Conservation (phyloP, 2,888 invertebrate genomes). For the Resseliella maxima region DNA sequence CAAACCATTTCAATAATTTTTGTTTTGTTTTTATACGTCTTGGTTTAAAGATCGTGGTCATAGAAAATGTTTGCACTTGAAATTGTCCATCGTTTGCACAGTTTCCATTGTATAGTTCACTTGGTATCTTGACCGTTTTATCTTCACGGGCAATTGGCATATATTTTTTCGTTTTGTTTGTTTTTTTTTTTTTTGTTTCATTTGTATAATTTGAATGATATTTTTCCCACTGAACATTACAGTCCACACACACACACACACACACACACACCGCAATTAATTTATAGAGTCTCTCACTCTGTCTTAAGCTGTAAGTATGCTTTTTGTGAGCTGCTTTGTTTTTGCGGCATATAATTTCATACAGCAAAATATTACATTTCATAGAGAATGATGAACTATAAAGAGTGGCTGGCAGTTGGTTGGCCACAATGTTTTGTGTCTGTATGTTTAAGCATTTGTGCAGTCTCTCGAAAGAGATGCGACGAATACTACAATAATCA, state of each 20-base stretch:
- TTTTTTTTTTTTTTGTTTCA: too few relatives aligned
- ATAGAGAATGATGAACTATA: conserved; percentile 20
- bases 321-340: neutral
- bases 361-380: neutral
- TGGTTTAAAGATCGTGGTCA: conserved; percentile 12
- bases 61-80: conserved; percentile 47
- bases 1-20: neutral
- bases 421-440: too few relatives aligned
- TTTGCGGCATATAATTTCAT: neutral
- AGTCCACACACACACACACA: too few relatives aligned
- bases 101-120: neutral
- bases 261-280: neutral
- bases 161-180: too few relatives aligned
- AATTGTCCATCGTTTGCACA: neutral
- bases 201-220: neutral
- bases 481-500: conserved; percentile 30
- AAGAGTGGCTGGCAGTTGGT: neutral
- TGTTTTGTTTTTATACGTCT: neutral
- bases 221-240: neutral
- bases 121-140: conserved; percentile 5
- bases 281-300: conserved; percentile 17
- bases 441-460: neutral
- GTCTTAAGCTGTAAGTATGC: neutral
- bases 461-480: conserved; percentile 35
- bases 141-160: conserved; percentile 36